phyloP scores from a whole-genome alignment of 2,888 invertebrate species.

The Cataglyphis rosenhaueri region DNA sequence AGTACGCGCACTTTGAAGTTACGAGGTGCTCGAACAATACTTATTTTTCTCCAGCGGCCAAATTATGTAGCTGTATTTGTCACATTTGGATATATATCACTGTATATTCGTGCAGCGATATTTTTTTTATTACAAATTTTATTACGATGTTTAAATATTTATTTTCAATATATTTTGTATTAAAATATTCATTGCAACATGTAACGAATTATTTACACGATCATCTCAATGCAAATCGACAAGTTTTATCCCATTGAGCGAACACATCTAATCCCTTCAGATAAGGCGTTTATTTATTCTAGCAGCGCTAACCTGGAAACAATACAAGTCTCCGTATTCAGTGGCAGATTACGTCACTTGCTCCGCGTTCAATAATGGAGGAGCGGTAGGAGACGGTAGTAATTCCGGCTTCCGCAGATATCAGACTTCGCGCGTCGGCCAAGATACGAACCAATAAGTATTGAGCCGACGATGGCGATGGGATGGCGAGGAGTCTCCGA shows the following conservation, averaged over 20 bases:
- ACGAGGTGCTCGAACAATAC: slow-evolving; percentile 2
- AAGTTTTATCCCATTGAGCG: neutral
- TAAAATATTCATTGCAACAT: neutral
- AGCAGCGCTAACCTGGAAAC: slow-evolving; percentile 25
- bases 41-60: neutral
- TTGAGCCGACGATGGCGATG: slow-evolving; percentile 65
- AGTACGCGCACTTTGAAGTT: neutral
- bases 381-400: slow-evolving; percentile 30
- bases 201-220: neutral
- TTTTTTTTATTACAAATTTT: neutral
- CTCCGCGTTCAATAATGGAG: slow-evolving; percentile 47
- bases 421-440: slow-evolving; percentile 56
- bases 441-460: slow-evolving; percentile 82
- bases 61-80: neutral
- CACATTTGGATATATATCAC: neutral
- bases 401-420: slow-evolving; percentile 71
- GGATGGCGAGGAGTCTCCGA: slow-evolving; percentile 69
- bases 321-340: slow-evolving; percentile 46
- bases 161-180: neutral
- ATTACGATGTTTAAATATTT: neutral
- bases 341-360: slow-evolving; percentile 61
- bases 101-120: neutral
- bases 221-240: neutral
- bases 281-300: neutral
- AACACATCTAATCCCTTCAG: neutral